A percentile compares a stretch with the other conserved stretches of the same genome.
Evolutionary conservation across 1,140 invertebrate genomes (phyloP).

Genomic region (Acarapis woodi): DNA sequence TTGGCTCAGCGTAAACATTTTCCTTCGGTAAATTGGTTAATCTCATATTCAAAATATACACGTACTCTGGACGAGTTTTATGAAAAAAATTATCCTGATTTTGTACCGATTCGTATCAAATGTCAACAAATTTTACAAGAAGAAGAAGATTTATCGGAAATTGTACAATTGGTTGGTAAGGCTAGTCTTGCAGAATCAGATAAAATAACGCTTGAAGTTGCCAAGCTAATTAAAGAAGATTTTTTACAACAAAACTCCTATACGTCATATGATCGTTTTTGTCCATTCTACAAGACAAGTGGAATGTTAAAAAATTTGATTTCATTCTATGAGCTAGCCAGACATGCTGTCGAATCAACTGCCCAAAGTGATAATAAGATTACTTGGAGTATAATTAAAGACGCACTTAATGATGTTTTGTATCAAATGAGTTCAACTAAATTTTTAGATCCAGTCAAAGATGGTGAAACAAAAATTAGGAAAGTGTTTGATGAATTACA

Average conservation of each 20-base stretch:
- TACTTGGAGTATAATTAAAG: constrained; percentile 88
- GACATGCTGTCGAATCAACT: constrained; percentile 86
- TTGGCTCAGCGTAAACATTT: constrained; percentile 98
- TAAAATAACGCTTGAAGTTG: constrained; percentile 96
- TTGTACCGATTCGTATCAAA: constrained; percentile 51
- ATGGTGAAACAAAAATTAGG: constrained; percentile 88
- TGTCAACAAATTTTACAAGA: constrained; percentile 89
- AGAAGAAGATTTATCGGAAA: constrained; percentile 98
- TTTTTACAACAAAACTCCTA: constrained; percentile 98
- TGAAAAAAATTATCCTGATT: constrained; percentile 94
- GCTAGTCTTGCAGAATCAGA: constrained; percentile 92
- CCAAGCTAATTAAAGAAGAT: constrained; percentile 93
- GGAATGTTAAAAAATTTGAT: constrained; percentile 98
- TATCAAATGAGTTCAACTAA: constrained; percentile 98
- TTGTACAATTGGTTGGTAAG: constrained; percentile 97
- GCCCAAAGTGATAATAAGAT: constrained; percentile 97
- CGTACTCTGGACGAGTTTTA: constrained; percentile 95
- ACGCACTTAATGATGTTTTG: constrained; percentile 78
- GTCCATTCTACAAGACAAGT: constrained; percentile 98
- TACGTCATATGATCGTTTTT: constrained; percentile 85
- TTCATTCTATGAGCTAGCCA: constrained; percentile 86
- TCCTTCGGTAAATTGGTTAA: constrained; percentile 98
- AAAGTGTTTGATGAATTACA: constrained; percentile 80
- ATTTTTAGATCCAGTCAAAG: constrained; percentile 90
- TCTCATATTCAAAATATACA: constrained; percentile 97